phyloP scores from a whole-genome alignment of 2,797 vertebrate genomes.

The Florisuga fusca region DNA sequence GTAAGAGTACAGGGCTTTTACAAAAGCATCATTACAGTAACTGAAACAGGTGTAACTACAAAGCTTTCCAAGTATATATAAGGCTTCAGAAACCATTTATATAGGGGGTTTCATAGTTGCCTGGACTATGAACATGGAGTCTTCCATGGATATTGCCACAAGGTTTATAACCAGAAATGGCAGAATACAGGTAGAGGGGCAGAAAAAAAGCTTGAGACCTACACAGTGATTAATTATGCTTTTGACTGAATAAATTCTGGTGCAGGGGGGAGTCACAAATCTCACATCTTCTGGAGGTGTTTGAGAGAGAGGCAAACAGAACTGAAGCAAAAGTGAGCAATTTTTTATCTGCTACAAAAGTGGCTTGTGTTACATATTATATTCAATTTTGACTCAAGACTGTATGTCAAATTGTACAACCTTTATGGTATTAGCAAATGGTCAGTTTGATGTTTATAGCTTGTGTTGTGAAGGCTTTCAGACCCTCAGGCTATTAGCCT shows the following conservation, averaged over 20 bases:
- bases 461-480: not conserved
- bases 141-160: not conserved
- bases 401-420: not conserved
- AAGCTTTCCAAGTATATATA: not conserved
- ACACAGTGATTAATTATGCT: not conserved
- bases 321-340: not conserved
- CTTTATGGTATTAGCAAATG: not conserved
- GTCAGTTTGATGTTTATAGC: not conserved
- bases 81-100: not conserved
- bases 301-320: not conserved
- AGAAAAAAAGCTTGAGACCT: not conserved
- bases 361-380: fast-evolving
- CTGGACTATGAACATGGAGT: not conserved
- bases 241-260: not conserved
- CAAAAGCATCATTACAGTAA: not conserved
- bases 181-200: not conserved
- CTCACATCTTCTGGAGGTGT: not conserved
- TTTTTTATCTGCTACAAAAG: not conserved
- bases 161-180: not conserved
- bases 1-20: not conserved
- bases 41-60: not conserved
- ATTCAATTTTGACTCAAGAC: not conserved
- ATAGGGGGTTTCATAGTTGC: not conserved
- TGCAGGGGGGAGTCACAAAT: fast-evolving
- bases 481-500: not conserved